Evolutionary conservation across 2,888 invertebrate genomes (phyloP), one percentile per base, ranked within the genome.

Genomic region (Sesia bembeciformis): DNA sequence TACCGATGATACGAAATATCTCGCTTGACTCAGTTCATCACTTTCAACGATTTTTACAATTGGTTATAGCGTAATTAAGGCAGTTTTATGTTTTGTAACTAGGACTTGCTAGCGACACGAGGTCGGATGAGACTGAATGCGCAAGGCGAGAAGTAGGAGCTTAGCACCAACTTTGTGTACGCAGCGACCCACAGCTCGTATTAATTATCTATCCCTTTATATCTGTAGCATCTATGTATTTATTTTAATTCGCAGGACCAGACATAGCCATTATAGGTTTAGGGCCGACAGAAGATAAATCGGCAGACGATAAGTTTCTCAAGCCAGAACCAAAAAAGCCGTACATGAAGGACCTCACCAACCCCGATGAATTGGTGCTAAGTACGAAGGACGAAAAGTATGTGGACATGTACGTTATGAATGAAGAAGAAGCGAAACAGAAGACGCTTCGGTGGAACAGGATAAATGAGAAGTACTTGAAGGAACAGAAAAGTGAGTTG

Each of bases 371-470:
- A 62, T 80, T 96, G 8, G 90, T 93, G 61, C 84, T 96, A 49
- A 93, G 93, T 49, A 93, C 92, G 46, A 91, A 97, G 52, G 97
- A 98, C 68, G 99, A 99, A 69, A 94, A 93, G 4, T 98, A 99
- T 87, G 91, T 99, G 52, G 95, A 96, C 71, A 93, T 93, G 7
- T 95, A 98, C 67, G 95, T 98, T 58, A 86, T 87, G 86, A 70
- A 60, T 38, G 94, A 94, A 49, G 92, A 93, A 53, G 99, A 99
- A 80, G 93, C 94, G 0, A 83, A 91, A 53, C 91, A 93, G 56
- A 99, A 99, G 81, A 93, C 95, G 7, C 90, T 90, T 55, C 83
- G 97, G 68, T 99, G 99, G 99, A 94, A 95, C 70, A 92, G 93
- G 69, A 87, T 96, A 2, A 98, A 99, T 79, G 96, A 95, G 1